These are phyloP conservation scores for Rattus rattus DNA, from an alignment of 2,113 vertebrate species.

Conservation along the genomic window DNA sequence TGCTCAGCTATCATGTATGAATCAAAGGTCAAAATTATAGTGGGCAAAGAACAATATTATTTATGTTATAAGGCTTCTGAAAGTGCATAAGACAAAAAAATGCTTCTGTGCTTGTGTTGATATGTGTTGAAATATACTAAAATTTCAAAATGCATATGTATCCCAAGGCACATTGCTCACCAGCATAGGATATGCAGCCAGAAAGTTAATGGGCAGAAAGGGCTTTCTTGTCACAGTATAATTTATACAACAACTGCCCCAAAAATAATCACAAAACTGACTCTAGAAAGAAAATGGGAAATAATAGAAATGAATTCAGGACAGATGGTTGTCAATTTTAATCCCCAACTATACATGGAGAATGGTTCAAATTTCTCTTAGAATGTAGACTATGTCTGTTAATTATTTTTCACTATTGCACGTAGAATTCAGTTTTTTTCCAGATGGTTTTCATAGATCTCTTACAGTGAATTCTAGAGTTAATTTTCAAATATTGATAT, in stretches of 20 bases:
- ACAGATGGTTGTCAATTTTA: not conserved
- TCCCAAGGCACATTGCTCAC: conserved; percentile 3
- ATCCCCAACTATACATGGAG: not conserved
- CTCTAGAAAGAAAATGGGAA: conserved; percentile 1
- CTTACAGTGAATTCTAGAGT: conserved; percentile 17
- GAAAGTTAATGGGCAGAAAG: conserved; percentile 41
- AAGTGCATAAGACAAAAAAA: not conserved
- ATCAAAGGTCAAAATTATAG: not conserved
- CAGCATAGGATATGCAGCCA: not conserved
- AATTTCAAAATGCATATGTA: not conserved
- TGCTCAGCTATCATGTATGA: not conserved
- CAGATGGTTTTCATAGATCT: conserved; percentile 6
- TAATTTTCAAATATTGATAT: conserved; percentile 62
- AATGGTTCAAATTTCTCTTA: not conserved
- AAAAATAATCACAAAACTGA: not conserved
- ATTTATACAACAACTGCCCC: not conserved
- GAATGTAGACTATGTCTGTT: conserved; percentile 1
- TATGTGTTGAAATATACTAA: conserved; percentile 43
- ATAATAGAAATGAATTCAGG: conserved; percentile 14
- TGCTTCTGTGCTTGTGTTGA: not conserved
- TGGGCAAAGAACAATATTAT: conserved; percentile 1
- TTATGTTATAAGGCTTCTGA: conserved; percentile 16
- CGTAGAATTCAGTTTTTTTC: conserved; percentile 32
- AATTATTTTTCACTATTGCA: not conserved
- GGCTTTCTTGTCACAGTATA: not conserved